These are phyloP conservation scores for Girardinichthys multiradiatus DNA, from an alignment of 2,113 vertebrate genomes.

Conservation along the genomic window DNA sequence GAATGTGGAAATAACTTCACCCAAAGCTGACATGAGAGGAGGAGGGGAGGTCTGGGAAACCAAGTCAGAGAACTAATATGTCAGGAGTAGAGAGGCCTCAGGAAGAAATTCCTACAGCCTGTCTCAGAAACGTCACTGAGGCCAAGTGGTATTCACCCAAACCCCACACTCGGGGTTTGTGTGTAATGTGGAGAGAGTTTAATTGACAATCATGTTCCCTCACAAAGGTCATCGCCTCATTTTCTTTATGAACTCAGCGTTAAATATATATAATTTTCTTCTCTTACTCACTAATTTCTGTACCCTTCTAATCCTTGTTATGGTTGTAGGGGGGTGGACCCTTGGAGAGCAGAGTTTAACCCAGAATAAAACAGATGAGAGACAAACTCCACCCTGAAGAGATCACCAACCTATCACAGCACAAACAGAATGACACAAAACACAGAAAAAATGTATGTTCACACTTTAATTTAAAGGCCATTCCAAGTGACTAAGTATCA, in stretches of 20 bases:
- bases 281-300: background rate
- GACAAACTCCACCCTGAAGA: background rate
- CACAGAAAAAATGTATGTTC: background rate
- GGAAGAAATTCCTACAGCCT: constrained; percentile 21
- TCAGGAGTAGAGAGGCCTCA: constrained; percentile 32
- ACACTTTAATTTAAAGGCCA: background rate
- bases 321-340: background rate
- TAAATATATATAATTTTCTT: background rate
- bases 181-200: constrained; percentile 18
- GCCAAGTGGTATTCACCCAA: constrained; percentile 32
- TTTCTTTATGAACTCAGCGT: background rate
- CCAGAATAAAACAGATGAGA: too few relatives aligned
- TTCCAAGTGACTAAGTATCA: too few relatives aligned
- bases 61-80: constrained; percentile 12
- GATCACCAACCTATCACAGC: background rate
- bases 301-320: background rate
- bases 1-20: constrained; percentile 58
- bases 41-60: constrained; percentile 45
- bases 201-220: background rate
- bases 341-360: background rate
- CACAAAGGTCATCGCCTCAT: constrained; percentile 19
- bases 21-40: constrained; percentile 25
- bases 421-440: background rate
- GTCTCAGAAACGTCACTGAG: background rate
- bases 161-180: constrained; percentile 15